Percentiles rank a stretch among this genome's conserved stretches.
phyloP scores from a whole-genome alignment of 2,797 vertebrate genomes.

The Fratercula arctica region DNA sequence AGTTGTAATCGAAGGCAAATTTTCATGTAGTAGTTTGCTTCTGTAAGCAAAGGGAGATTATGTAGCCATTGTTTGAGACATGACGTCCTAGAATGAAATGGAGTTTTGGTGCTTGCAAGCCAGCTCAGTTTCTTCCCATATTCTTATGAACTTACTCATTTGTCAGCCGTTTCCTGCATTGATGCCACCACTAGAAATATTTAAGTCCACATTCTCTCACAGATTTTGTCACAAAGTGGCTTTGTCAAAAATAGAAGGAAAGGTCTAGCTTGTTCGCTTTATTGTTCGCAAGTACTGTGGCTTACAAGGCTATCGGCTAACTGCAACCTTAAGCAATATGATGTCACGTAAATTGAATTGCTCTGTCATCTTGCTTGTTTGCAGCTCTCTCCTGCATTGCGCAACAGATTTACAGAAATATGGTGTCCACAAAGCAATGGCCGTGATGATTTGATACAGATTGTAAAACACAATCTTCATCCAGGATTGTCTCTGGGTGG shows the following conservation, averaged over 20 bases:
- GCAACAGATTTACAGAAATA: constrained; percentile 97
- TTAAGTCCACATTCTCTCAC: neutral
- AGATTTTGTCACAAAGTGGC: neutral
- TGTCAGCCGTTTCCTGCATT: neutral
- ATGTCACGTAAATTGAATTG: neutral
- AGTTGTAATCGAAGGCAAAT: neutral
- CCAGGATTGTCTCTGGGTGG: constrained; percentile 81
- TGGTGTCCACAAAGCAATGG: constrained; percentile 94
- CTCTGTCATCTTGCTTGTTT: neutral
- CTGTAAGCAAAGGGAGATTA: neutral
- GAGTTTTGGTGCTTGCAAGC: neutral
- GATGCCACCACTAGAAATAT: neutral
- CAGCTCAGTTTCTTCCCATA: neutral
- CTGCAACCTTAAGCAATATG: neutral
- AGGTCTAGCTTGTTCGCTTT: neutral
- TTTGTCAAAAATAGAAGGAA: neutral
- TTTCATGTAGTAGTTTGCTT: neutral
- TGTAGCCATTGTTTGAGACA: neutral
- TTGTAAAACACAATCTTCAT: constrained; percentile 89
- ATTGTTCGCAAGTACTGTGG: neutral
- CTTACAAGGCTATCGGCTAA: neutral
- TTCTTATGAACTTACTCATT: neutral
- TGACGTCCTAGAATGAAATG: neutral
- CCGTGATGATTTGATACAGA: constrained; percentile 87
- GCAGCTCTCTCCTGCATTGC: constrained; percentile 94